Percentiles rank a stretch among this genome's conserved stretches.
Evolutionary conservation across 2,888 invertebrate species (phyloP).

Genomic region (Lysandra bellargus): DNA sequence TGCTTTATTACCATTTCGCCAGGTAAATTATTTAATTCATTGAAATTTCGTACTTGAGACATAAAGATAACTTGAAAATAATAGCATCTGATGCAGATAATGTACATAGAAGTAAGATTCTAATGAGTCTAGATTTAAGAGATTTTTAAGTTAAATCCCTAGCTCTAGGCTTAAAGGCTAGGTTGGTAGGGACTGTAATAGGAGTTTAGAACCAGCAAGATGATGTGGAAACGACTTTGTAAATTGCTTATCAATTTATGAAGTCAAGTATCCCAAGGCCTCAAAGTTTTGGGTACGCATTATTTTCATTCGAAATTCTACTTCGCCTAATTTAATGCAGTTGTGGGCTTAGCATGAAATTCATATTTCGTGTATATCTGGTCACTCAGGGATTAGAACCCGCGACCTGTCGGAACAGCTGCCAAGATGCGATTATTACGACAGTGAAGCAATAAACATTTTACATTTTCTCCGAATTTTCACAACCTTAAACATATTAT

Average conservation of each 20-base stretch:
- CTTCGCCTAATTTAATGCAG: neutral
- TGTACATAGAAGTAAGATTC: neutral
- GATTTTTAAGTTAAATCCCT: neutral
- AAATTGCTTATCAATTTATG: neutral
- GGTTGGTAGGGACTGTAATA: neutral
- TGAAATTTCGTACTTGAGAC: neutral
- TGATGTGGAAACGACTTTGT: no score
- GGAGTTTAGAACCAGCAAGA: neutral
- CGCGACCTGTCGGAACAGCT: constrained; percentile 21
- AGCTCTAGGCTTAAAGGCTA: neutral
- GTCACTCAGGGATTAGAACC: constrained; percentile 20
- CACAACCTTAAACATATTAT: neutral
- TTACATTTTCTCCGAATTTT: constrained; percentile 12
- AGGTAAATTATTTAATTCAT: constrained; percentile 3
- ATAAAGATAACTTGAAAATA: neutral
- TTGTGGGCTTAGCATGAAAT: constrained; percentile 7
- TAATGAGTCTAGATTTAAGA: neutral
- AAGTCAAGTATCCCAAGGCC: neutral
- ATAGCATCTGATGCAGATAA: neutral
- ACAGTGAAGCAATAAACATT: constrained; percentile 18
- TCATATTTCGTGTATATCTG: constrained; percentile 8
- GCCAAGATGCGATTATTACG: constrained; percentile 23
- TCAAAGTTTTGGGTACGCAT: neutral
- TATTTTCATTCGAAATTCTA: neutral
- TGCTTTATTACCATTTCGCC: constrained; percentile 4